These are phyloP conservation scores for Crocodylus rhombifer DNA, from an alignment of 2,797 vertebrate species.

Conservation along the genomic window DNA sequence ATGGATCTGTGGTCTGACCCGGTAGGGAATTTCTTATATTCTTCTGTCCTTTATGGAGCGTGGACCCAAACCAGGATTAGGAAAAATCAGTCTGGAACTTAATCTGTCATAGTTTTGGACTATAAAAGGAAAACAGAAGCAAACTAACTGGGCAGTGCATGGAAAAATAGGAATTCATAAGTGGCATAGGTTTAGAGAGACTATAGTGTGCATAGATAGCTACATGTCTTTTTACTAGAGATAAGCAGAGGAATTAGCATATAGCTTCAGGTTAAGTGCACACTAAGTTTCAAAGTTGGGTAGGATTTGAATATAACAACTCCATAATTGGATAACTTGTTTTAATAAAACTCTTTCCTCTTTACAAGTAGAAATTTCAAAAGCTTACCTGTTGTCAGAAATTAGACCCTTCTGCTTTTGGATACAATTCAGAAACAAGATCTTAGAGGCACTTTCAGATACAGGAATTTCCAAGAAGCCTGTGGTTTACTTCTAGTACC, in stretches of 20 bases:
- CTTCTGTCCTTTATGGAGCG: background rate
- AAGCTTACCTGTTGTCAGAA: conserved; percentile 8
- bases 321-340: background rate
- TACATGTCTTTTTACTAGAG: background rate
- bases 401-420: background rate
- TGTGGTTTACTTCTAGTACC: background rate
- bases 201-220: background rate
- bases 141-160: background rate
- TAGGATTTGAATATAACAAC: background rate
- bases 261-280: background rate
- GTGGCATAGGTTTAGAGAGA: background rate
- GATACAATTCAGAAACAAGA: background rate
- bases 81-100: background rate
- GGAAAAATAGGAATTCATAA: background rate
- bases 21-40: too few relatives aligned
- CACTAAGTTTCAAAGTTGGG: background rate
- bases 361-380: background rate
- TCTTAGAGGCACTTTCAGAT: background rate
- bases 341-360: background rate
- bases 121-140: background rate
- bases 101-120: background rate
- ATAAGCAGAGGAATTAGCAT: background rate
- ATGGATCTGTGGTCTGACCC: too few relatives aligned
- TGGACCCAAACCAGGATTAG: background rate
- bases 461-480: conserved; percentile 17